Base-by-base conservation (phyloP, 1,140 invertebrate species). In the Venturia canescens region DNA sequence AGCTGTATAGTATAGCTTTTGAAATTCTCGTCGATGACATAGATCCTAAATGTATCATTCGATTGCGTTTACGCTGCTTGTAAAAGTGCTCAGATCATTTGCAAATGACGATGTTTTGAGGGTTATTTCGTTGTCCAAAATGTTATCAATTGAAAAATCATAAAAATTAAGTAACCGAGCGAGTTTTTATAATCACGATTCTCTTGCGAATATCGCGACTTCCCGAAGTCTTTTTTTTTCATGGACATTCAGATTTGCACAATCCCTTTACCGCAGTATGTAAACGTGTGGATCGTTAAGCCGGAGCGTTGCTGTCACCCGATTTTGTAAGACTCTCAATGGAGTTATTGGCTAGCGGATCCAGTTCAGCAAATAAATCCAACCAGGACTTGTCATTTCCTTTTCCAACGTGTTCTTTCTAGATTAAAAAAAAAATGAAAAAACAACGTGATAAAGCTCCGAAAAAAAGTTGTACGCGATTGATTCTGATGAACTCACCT, bases 291-390 rank as follows among this genome's bases (percentile, higher is more conserved):
- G 7, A 21, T 9, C 69, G 78, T 87, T 90, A 91, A 86, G 89
- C 89, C 69, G 88, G 87, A 79, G 90, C 89, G 67, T 90, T 90
- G 57, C 84, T 88, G 50, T 88, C 86, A 26, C 66, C 38, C 23
- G 74, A 81, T 80, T 85, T 88, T 6, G 82, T 85, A 29, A 90
- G 80, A 84, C 82, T 88, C 38, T 91, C 90, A 81, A 91, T 84
- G 15, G 89, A 85, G 79, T 90, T 89, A 92, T 98, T 98, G 18
- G 97, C 95, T 6, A 98, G 92, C 9, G 98, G 98, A 93, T 99
- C 98, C 48, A 99, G 89, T 90, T 99, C 98, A 50, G 97, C 96
- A 93, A 99, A 99, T 31, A 98, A 92, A 89, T 97, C 97, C 84
- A 98, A 95, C 98, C 98, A 99, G 7, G 90, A 87, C 38, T 88